Evolutionary conservation across 2,113 vertebrate genomes (phyloP), one percentile per base, ranked within the genome.

Genomic region (Grammomys surdaster): DNA sequence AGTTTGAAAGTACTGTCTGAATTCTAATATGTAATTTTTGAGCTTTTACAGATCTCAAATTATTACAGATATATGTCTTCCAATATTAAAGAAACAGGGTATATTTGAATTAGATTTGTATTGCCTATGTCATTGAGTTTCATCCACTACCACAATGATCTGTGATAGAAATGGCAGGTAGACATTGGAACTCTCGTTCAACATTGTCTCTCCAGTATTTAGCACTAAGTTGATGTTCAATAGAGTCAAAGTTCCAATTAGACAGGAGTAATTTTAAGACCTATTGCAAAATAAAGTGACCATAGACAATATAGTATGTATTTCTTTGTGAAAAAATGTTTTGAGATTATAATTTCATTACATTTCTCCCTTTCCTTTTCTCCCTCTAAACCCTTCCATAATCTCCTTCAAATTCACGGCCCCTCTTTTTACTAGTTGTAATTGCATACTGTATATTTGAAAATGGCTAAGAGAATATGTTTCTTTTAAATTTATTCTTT

Each of bases 11-110:
- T 69, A 75, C 60, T 8, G 54, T 69, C n/a, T 65, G 72, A 94
- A 89, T 90, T 89, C 54, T 1, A 54, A 43, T 46, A 51, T 80
- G n/a, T 90, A 87, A 63, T 56, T 93, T 43, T 67, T 88, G 60
- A 89, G 22, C 43, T 95, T 96, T 86, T 93, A 86, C 6, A 78
- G 10, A 91, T 89, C 6, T 80, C 89, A 93, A 80, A 78, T 96
- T 77, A 88, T 51, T 87, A 82, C 48, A 60, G 31, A 46, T 80
- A 82, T 89, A 28, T 73, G 24, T 75, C 75, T 92, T 81, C 67
- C 96, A 91, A 58, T 85, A 76, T 80, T 51, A 77, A 95, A 93
- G 93, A 40, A 7, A 65, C 91, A 13, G 75, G 82, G n/a, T 89
- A 73, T 84, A 56, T 48, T 92, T 77, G 24, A 67, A 69, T 95